Conservation (phyloP, 1,140 invertebrate species). For the Drosophila sechellia region DNA sequence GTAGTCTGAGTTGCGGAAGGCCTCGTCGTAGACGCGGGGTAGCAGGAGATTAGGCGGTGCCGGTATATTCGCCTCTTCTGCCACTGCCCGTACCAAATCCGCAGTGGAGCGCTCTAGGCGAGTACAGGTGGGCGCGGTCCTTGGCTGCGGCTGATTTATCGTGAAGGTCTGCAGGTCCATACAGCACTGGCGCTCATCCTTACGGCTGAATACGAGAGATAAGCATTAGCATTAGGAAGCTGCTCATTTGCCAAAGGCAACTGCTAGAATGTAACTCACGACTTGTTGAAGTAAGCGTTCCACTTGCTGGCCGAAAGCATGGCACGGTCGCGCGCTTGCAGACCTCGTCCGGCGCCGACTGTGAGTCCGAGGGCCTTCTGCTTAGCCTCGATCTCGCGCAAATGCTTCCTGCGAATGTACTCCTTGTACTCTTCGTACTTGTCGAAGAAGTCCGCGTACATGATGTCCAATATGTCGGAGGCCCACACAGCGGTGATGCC, state of each 20-base stretch:
- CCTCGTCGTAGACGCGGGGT: conserved; percentile 50
- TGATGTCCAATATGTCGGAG: conserved; percentile 96
- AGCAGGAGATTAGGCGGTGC: conserved; percentile 55
- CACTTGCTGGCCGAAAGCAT: conserved; percentile 94
- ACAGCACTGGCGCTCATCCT: conserved; percentile 75
- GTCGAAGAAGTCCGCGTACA: conserved; percentile 96
- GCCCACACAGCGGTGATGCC: conserved; percentile 96
- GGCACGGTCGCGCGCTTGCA: conserved; percentile 93
- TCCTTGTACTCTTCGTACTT: conserved; percentile 97
- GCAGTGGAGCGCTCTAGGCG: conserved; percentile 53
- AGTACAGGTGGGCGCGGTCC: conserved; percentile 54
- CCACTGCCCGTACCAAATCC: conserved; percentile 49
- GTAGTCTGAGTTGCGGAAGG: conserved; percentile 41
- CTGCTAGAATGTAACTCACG: conserved; percentile 66
- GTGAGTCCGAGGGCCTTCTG: conserved; percentile 86
- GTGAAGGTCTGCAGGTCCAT: conserved; percentile 83
- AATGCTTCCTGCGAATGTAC: conserved; percentile 91
- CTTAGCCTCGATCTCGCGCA: conserved; percentile 76
- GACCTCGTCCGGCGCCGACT: conserved; percentile 85
- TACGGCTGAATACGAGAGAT: conserved; percentile 51
- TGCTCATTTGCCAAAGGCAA: no score
- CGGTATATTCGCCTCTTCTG: conserved; percentile 62
- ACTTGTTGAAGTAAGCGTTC: conserved; percentile 94
- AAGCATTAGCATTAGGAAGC: not conserved
- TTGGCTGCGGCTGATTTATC: conserved; percentile 65